phyloP scores from a whole-genome alignment of 2,888 invertebrate genomes.

The Rotaria sp. region DNA sequence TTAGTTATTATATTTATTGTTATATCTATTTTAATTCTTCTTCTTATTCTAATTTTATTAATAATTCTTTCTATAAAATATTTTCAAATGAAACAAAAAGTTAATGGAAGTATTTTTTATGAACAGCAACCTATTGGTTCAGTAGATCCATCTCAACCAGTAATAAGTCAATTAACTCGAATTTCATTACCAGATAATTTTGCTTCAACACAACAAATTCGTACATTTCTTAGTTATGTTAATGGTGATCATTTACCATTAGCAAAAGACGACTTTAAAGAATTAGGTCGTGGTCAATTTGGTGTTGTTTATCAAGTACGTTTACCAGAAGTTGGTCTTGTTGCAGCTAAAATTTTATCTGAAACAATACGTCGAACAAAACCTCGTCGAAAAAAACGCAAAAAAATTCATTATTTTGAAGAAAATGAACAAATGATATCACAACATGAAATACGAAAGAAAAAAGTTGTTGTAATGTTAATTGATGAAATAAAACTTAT shows the following conservation, averaged over 20 bases:
- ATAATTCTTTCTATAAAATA: background rate
- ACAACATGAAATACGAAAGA: background rate
- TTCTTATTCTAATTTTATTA: background rate
- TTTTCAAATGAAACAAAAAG: background rate
- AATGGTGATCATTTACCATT: background rate
- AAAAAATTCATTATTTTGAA: background rate
- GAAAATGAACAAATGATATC: background rate
- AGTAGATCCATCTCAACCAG: background rate
- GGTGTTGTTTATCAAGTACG: slow-evolving; percentile 2
- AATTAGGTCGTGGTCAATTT: slow-evolving; percentile 10
- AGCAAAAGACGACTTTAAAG: background rate
- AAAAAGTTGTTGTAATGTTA: background rate
- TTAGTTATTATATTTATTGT: background rate
- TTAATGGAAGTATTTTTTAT: background rate
- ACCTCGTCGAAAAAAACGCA: background rate
- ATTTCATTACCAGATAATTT: background rate
- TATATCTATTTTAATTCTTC: background rate
- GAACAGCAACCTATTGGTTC: too few relatives aligned
- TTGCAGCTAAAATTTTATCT: background rate
- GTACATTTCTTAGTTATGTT: background rate
- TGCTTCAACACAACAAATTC: background rate
- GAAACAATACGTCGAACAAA: background rate
- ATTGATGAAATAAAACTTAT: background rate
- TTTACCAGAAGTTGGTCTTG: slow-evolving; percentile 3
- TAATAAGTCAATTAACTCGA: background rate